A percentile compares a stretch with the other conserved stretches of the same genome.
These are phyloP conservation scores for Bibio marci DNA, from an alignment of 2,888 invertebrate genomes.

Conservation along the genomic window DNA sequence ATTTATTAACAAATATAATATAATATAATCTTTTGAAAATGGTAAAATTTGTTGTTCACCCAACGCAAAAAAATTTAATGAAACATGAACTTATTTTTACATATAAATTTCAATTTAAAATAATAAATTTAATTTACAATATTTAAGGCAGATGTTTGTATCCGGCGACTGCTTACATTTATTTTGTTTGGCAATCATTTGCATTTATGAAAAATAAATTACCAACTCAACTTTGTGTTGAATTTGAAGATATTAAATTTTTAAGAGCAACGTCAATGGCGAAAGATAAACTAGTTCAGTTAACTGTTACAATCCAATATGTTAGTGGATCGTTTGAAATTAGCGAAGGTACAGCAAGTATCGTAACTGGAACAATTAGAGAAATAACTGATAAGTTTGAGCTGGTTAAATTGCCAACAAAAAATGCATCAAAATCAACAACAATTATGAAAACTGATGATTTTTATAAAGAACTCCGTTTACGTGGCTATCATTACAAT, in stretches of 20 bases:
- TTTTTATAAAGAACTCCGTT: slow-evolving; percentile 50
- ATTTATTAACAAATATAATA: too few species aligned
- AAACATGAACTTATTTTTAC: too few species aligned
- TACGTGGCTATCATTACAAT: slow-evolving; percentile 50
- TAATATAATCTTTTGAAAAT: too few species aligned
- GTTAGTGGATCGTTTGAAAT: slow-evolving; percentile 45
- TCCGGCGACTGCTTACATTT: slow-evolving; percentile 75
- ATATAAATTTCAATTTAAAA: too few species aligned
- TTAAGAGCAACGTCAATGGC: slow-evolving; percentile 67
- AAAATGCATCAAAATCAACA: slow-evolving; percentile 15
- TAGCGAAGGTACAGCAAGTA: slow-evolving; percentile 47
- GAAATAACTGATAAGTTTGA: slow-evolving; percentile 32
- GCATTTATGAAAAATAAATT: slow-evolving; percentile 44
- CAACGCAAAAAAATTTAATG: too few species aligned
- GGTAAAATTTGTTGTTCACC: too few species aligned
- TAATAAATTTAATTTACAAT: too few species aligned
- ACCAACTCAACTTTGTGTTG: slow-evolving; percentile 54
- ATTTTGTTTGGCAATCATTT: slow-evolving; percentile 63
- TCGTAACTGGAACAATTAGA: slow-evolving; percentile 52
- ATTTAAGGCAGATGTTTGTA: slow-evolving; percentile 48
- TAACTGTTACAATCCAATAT: slow-evolving; percentile 39
- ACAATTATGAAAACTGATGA: slow-evolving; percentile 40
- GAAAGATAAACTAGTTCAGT: slow-evolving; percentile 35
- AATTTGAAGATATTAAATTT: slow-evolving; percentile 72
- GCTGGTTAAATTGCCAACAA: slow-evolving; percentile 6